Evolutionary conservation across 2,888 invertebrate genomes (phyloP).

Genomic region (Morpho deidamia): DNA sequence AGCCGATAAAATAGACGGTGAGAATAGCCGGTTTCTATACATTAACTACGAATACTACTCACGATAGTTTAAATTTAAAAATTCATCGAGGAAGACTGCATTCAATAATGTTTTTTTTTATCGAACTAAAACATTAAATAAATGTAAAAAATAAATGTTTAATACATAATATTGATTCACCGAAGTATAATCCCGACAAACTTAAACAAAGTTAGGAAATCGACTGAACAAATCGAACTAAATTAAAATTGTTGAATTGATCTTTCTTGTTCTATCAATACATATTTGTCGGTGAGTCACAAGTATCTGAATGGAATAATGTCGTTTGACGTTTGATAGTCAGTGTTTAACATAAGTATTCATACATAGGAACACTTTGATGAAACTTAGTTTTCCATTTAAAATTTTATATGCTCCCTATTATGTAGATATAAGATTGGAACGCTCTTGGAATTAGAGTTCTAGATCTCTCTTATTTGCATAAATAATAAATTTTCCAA

Average conservation of each 20-base stretch:
- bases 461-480: slow-evolving; percentile 1
- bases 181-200: too few species aligned
- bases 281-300: neutral
- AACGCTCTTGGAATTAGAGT: neutral
- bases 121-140: too few species aligned
- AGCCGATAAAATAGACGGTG: too few species aligned
- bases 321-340: neutral
- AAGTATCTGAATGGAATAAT: neutral
- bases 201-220: too few species aligned
- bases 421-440: neutral
- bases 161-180: too few species aligned
- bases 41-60: too few species aligned
- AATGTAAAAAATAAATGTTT: too few species aligned
- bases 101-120: too few species aligned
- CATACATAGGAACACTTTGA: slow-evolving; percentile 1
- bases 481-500: neutral
- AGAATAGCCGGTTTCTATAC: too few species aligned
- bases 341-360: slow-evolving; percentile 10
- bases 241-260: slow-evolving; percentile 16
- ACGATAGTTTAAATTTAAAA: too few species aligned
- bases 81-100: too few species aligned
- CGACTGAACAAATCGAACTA: slow-evolving; percentile 12
- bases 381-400: slow-evolving; percentile 5
- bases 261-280: slow-evolving; percentile 1
- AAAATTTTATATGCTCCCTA: neutral